Conservation (phyloP, 2,113 vertebrate species). For the Lynx canadensis region DNA sequence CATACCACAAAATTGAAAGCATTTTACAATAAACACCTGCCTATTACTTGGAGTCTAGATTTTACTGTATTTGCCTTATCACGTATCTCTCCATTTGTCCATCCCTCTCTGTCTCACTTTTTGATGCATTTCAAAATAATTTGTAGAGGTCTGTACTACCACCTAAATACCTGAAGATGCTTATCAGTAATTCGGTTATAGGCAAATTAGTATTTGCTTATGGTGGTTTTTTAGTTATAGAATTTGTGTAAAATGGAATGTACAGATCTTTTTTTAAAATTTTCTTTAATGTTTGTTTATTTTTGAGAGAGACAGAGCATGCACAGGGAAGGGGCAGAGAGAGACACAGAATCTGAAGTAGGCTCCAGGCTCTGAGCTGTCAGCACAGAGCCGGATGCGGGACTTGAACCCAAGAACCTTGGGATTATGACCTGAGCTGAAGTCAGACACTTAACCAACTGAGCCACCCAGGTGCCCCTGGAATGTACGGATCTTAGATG, state of each 20-base stretch:
- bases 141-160: neutral
- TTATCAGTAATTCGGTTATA: neutral
- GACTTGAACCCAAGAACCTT: too few species aligned
- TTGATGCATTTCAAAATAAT: neutral
- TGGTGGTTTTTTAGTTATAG: neutral
- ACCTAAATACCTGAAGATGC: neutral
- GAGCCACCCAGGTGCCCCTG: too few species aligned
- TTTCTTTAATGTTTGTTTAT: too few species aligned
- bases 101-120: neutral
- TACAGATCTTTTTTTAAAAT: rapidly evolving
- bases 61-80: neutral
- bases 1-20: neutral
- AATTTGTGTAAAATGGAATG: neutral
- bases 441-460: too few species aligned
- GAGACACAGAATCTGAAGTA: too few species aligned
- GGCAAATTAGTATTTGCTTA: neutral
- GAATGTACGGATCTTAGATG: neutral
- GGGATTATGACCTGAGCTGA: too few species aligned
- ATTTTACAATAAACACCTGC: neutral
- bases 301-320: too few species aligned
- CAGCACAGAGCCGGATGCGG: too few species aligned
- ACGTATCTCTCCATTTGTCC: neutral
- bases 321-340: too few species aligned
- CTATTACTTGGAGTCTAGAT: neutral
- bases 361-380: too few species aligned